Base-by-base conservation (phyloP, 2,113 vertebrate species). In the Vombatus ursinus region DNA sequence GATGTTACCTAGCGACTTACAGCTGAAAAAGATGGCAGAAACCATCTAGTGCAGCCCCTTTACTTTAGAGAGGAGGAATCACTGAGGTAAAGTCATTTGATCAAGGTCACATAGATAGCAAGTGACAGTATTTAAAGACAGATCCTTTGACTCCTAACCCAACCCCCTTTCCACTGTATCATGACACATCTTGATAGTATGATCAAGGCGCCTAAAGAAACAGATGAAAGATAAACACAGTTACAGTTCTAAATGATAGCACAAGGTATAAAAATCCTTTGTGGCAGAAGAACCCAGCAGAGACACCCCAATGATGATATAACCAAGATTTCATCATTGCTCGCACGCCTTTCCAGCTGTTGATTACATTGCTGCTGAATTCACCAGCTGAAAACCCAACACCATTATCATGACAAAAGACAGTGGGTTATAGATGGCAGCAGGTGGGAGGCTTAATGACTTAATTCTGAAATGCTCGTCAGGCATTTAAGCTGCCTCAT, bases 361-460 rank as follows among this genome's bases (percentile, higher is more conserved):
- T 97, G 96, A 93, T 95, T 94, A 94, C 91, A 23, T 90, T 95
- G 94, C 68, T 95, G 94, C 90, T 95, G 95, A 95, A 97, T 95
- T 6, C 61, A 96, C 96, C 84, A 89, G 97, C 95, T 96, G 96
- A 97, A 97, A 97, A 92, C 97, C 95, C 96, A 96, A 94, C 94
- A 91, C 94, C 54, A 97, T 98, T 98, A 97, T 91, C 98, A 98
- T 97, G 68, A 98, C 37, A 98, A 98, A 98, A 98, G 96, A 52
- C 93, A 93, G 95, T 91, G 97, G 90, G 97, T 96, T 97, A 96
- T 47, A 95, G 91, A 54, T 98, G 97, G 97, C 98, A 98, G 98
- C 97, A 98, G 93, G 98, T 98, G 96, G 98, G 97, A 98, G 96
- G 96, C 68, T 92, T 93, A 94, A 98, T 90, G 94, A 96, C 94